These are phyloP conservation scores for Alectura lathami DNA, from an alignment of 2,113 vertebrate genomes.

Conservation along the genomic window DNA sequence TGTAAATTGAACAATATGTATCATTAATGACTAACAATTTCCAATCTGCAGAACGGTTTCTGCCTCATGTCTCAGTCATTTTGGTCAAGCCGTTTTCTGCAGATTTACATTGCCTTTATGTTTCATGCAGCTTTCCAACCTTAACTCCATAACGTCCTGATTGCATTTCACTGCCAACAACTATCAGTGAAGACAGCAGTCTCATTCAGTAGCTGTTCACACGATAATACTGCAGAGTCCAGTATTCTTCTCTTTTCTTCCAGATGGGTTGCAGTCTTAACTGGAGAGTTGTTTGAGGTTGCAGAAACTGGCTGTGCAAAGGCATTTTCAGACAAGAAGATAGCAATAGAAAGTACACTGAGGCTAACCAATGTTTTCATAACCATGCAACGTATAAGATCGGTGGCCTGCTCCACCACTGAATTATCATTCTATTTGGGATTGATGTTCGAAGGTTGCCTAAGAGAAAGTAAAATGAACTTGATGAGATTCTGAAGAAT, in stretches of 20 bases:
- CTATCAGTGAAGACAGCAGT: rapidly evolving
- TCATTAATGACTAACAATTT: conserved; percentile 63
- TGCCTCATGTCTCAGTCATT: conserved; percentile 7
- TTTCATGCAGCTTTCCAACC: not conserved
- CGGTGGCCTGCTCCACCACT: not conserved
- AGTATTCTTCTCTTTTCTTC: not conserved
- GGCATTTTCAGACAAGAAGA: not conserved
- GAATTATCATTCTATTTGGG: not conserved
- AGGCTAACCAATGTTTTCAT: not conserved
- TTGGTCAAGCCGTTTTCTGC: not conserved
- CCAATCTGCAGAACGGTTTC: conserved; percentile 27
- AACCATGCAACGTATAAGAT: rapidly evolving
- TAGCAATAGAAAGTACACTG: not conserved
- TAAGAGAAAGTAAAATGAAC: not conserved
- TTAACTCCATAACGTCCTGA: not conserved
- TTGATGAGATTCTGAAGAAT: not conserved
- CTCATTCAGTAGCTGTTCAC: not conserved
- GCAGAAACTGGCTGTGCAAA: rapidly evolving
- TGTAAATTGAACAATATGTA: conserved; percentile 64
- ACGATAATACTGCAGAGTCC: not conserved
- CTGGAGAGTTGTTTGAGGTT: not conserved
- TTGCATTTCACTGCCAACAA: not conserved
- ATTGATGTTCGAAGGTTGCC: not conserved
- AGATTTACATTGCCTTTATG: not conserved
- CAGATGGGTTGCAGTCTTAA: not conserved